Evolutionary conservation across 2,797 vertebrate species (phyloP).

Genomic region (Tamandua tetradactyla): DNA sequence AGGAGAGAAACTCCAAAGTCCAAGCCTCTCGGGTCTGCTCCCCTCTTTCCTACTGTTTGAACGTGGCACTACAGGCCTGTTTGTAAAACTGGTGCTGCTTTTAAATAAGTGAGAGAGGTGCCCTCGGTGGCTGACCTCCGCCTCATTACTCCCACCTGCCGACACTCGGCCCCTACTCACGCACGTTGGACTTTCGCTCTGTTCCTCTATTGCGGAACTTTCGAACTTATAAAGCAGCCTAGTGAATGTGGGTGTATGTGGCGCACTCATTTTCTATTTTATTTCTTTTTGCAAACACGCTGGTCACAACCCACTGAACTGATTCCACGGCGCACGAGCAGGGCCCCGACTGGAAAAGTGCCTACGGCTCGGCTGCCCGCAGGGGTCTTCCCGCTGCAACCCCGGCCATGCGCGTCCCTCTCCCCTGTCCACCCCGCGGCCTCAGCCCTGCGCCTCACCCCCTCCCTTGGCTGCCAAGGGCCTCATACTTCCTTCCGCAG

Average conservation of each 20-base stretch:
- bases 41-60: background rate
- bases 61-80: background rate
- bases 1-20: constrained; percentile 2
- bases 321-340: background rate
- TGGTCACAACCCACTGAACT: background rate
- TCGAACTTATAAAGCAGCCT: background rate
- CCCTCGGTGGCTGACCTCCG: background rate
- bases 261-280: background rate
- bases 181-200: background rate
- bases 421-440: too few relatives aligned
- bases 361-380: too few relatives aligned
- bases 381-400: too few relatives aligned
- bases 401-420: too few relatives aligned
- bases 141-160: background rate
- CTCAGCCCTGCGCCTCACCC: too few relatives aligned
- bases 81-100: too few relatives aligned
- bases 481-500: too few relatives aligned
- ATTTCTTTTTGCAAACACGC: background rate
- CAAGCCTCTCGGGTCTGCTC: background rate
- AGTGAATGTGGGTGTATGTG: background rate
- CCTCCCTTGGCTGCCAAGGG: too few relatives aligned
- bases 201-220: background rate
- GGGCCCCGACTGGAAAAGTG: background rate
- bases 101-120: constrained; percentile 25
- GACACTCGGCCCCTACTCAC: background rate